Evolutionary conservation across 2,113 vertebrate species (phyloP).

Genomic region (Oxygymnocypris stewartii): DNA sequence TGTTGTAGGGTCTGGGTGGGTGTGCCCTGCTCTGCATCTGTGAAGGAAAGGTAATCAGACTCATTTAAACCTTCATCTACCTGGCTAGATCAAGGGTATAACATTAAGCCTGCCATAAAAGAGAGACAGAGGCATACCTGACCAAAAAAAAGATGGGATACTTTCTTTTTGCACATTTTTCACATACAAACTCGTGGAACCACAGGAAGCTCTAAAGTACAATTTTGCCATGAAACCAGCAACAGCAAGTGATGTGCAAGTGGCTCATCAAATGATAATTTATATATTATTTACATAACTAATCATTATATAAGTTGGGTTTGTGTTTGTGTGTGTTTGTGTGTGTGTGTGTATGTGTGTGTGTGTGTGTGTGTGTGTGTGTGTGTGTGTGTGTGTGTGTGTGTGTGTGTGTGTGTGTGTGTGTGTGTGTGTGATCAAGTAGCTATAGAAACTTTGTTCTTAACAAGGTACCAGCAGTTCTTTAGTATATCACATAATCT

Average conservation of each 20-base stretch:
- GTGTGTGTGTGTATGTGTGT: no score
- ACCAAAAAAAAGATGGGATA: not conserved
- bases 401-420: not conserved
- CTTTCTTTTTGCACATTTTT: no score
- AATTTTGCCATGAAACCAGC: not conserved
- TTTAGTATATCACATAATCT: not conserved
- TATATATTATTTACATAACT: not conserved
- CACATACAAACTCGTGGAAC: not conserved
- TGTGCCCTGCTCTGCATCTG: slow-evolving; percentile 19
- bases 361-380: not conserved
- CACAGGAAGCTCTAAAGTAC: no score
- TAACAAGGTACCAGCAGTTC: not conserved
- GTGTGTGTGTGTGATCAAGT: not conserved
- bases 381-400: not conserved
- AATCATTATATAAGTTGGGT: not conserved
- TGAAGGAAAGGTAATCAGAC: slow-evolving; percentile 34
- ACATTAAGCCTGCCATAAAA: slow-evolving; percentile 30
- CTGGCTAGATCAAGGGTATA: slow-evolving; percentile 31
- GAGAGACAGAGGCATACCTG: not conserved
- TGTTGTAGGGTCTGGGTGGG: not conserved
- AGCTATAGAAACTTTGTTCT: slow-evolving; percentile 5
- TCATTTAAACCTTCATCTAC: slow-evolving; percentile 48
- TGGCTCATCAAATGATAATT: not conserved
- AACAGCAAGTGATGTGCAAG: not conserved
- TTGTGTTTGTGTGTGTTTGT: not conserved